Conservation (phyloP, 2,113 vertebrate genomes). For the Tricholaema leucomelas region DNA sequence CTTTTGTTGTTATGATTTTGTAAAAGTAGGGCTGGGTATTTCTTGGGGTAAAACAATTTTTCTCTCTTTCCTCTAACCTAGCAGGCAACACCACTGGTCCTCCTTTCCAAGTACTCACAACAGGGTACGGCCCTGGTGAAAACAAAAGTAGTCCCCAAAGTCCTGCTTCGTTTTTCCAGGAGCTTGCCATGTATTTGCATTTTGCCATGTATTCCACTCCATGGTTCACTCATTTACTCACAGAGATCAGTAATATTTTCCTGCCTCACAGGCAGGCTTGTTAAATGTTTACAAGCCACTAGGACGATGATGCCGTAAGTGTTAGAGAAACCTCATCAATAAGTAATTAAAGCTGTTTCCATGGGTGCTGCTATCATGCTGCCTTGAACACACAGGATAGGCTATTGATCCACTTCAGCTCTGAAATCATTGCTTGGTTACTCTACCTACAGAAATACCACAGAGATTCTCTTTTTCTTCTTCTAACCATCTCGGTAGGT, state of each 20-base stretch:
- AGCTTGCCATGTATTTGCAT: neutral
- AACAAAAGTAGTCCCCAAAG: neutral
- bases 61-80: neutral
- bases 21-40: neutral
- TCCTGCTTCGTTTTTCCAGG: neutral
- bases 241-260: neutral
- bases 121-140: neutral
- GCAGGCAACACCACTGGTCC: neutral
- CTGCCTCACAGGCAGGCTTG: neutral
- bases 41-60: neutral
- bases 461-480: neutral
- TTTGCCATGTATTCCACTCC: neutral
- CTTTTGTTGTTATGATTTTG: neutral
- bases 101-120: neutral
- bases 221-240: neutral
- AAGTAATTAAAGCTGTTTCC: conserved; percentile 1
- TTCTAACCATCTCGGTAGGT: neutral
- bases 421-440: neutral
- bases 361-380: neutral
- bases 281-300: neutral
- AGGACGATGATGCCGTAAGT: neutral
- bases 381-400: neutral
- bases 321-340: neutral
- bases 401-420: neutral
- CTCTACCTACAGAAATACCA: neutral